Conservation (phyloP, 2,888 invertebrate genomes). For the Pheosia tremula region DNA sequence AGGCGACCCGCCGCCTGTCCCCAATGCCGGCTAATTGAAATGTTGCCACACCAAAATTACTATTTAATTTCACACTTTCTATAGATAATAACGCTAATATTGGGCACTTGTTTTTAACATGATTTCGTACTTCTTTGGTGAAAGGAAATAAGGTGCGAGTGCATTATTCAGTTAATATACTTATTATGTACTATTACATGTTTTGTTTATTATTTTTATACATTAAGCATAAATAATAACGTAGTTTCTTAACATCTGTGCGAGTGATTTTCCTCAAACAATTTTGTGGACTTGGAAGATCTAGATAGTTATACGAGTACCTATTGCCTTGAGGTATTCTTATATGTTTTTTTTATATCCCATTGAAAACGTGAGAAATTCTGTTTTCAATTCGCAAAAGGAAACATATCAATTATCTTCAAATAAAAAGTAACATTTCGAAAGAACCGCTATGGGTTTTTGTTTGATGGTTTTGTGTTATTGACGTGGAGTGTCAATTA, state of each 20-base stretch:
- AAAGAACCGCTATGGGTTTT: slow-evolving; percentile 51
- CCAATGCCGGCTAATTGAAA: slow-evolving; percentile 68
- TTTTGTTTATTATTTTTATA: neutral
- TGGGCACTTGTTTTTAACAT: slow-evolving; percentile 45
- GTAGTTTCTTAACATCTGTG: neutral
- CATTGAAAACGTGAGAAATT: slow-evolving; percentile 42
- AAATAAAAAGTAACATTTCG: slow-evolving; percentile 37
- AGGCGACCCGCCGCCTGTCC: slow-evolving; percentile 53
- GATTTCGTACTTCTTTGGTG: slow-evolving; percentile 50
- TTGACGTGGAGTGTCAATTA: slow-evolving; percentile 71
- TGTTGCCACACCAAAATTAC: slow-evolving; percentile 70
- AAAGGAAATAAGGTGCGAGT: slow-evolving; percentile 49
- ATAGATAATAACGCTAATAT: slow-evolving; percentile 59
- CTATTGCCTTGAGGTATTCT: no score
- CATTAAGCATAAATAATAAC: neutral
- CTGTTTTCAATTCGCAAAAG: slow-evolving; percentile 45
- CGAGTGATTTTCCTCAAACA: no score
- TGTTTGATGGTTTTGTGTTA: slow-evolving; percentile 50
- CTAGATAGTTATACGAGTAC: no score
- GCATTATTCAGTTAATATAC: slow-evolving; percentile 30
- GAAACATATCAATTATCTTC: slow-evolving; percentile 49
- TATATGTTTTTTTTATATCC: no score
- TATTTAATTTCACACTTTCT: slow-evolving; percentile 75
- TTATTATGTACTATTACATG: neutral
- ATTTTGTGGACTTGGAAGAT: no score